Evolutionary conservation across 1,140 invertebrate species (phyloP), one percentile per base, ranked within the genome.

Genomic region (Sweltsa coloradensis): DNA sequence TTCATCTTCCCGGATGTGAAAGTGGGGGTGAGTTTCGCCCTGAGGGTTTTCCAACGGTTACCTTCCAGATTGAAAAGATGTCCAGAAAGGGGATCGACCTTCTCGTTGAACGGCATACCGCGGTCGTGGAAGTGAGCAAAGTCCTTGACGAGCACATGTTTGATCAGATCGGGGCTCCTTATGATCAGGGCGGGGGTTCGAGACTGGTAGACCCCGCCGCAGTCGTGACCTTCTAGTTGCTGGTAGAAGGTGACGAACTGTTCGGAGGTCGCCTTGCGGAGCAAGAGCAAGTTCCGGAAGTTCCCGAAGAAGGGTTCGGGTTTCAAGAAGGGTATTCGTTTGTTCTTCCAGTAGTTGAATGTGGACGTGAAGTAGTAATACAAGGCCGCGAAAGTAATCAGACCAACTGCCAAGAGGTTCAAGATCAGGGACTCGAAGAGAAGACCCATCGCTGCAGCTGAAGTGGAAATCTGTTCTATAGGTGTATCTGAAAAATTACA

Each of bases 321-420:
- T 7, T 53, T 5, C 0, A 62, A 2, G 42, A 63, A 57, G 7
- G 39, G 19, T 1, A 69, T 45, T 0, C 57, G 60, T 2, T 49
- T 53, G 34, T 63, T 60, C 26, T 58, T 57, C 66, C 65, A 69
- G 40, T 69, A 60, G 1, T 63, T 60, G 23, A 63, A 66, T 21
- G 67, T 60, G n/a, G 59, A 53, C 0, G 58, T 63, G 41, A 57
- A 45, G 19, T 56, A 67, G 16, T 42, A 46, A 42, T 54, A 53
- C 7, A 49, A 19, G 21, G 19, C 34, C 5, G 16, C 41, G n/a
- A 45, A 34, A n/a, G 39, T 4, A 3, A 9, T 26, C 16, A 9
- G 23, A 6, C 40, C n/a, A 29, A 40, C 22, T 3, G 41, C 13
- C n/a, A 47, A 11, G 16, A 41, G 3, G 11, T 40, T 39, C 22